Conservation (phyloP, 2,113 vertebrate species). For the Pseudorhombus dupliciocellatus region DNA sequence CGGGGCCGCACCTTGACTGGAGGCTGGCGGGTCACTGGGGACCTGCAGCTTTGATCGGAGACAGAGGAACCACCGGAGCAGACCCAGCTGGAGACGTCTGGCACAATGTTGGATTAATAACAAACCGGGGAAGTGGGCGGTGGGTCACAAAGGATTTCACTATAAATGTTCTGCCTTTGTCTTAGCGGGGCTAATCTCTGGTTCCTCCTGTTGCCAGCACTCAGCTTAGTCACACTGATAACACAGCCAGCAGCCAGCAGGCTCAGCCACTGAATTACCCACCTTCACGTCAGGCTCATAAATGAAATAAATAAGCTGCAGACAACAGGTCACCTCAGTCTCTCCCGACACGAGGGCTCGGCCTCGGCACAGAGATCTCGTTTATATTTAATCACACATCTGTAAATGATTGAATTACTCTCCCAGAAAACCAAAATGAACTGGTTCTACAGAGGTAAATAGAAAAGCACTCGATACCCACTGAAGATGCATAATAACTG, state of each 20-base stretch:
- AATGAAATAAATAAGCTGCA: neutral
- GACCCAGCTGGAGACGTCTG: conserved; percentile 32
- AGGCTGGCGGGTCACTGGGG: no score
- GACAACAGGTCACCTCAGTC: neutral
- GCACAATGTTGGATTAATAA: conserved; percentile 58
- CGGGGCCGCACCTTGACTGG: no score
- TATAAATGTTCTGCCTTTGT: conserved; percentile 56
- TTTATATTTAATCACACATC: conserved; percentile 36
- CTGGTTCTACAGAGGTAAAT: conserved; percentile 20
- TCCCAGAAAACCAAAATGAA: conserved; percentile 22
- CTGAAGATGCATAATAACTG: conserved; percentile 36
- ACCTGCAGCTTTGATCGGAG: neutral
- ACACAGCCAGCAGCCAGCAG: conserved; percentile 12
- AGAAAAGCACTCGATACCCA: neutral
- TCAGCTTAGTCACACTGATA: conserved; percentile 17
- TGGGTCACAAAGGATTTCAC: conserved; percentile 50
- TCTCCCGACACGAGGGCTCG: no score
- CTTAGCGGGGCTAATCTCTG: conserved; percentile 43
- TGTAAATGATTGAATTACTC: conserved; percentile 17
- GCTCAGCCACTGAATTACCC: conserved; percentile 7
- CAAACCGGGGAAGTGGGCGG: conserved; percentile 39
- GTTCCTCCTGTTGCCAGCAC: conserved; percentile 25
- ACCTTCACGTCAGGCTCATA: neutral
- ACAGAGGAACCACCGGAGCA: neutral
- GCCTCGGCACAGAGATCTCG: conserved; percentile 6